These are phyloP conservation scores for Pharmacophagus antenor DNA, from an alignment of 2,888 invertebrate genomes.

Conservation along the genomic window DNA sequence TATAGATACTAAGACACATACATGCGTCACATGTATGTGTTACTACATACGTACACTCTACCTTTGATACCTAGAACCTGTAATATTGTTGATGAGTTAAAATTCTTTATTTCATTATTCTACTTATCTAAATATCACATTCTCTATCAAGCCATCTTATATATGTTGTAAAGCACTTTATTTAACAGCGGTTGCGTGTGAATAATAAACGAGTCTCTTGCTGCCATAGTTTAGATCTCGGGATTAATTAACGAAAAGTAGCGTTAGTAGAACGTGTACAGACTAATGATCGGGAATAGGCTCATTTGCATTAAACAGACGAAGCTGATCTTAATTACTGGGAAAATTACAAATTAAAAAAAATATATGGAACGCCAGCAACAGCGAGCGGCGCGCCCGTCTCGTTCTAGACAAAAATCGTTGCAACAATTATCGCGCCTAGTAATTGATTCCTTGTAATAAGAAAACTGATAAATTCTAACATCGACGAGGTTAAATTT, in stretches of 20 bases:
- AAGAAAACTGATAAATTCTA: neutral
- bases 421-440: slow-evolving; percentile 42
- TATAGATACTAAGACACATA: no score
- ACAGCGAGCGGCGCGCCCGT: slow-evolving; percentile 35
- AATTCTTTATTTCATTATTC: neutral
- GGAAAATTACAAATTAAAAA: slow-evolving; percentile 78
- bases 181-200: slow-evolving; percentile 51
- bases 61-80: no score
- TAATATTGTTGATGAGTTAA: no score
- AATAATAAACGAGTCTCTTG: slow-evolving; percentile 55
- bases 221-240: slow-evolving; percentile 56
- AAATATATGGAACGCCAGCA: slow-evolving; percentile 53
- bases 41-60: no score
- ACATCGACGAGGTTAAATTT: neutral
- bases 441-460: neutral
- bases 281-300: slow-evolving; percentile 76
- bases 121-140: slow-evolving; percentile 22
- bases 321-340: slow-evolving; percentile 73
- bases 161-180: slow-evolving; percentile 38
- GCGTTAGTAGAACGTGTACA: slow-evolving; percentile 70
- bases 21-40: no score
- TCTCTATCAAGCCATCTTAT: slow-evolving; percentile 27
- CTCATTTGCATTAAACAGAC: slow-evolving; percentile 79
- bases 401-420: slow-evolving; percentile 33
- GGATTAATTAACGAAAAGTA: slow-evolving; percentile 77